Conservation (phyloP, 2,888 invertebrate genomes). For the Phrixothrix hirtus region DNA sequence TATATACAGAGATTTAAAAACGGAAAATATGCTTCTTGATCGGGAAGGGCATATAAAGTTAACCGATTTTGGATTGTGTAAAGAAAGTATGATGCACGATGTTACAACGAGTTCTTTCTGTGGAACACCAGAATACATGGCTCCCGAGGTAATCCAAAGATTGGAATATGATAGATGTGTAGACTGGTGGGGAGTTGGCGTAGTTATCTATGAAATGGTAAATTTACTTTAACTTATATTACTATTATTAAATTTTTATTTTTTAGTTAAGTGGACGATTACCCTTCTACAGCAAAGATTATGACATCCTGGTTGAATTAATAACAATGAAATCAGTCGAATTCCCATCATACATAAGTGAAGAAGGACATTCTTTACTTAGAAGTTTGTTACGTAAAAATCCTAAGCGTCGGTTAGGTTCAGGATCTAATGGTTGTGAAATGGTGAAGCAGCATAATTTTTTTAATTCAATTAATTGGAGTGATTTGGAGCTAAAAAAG, state of each 20-base stretch:
- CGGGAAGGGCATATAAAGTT: constrained; percentile 4
- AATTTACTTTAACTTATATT: background rate
- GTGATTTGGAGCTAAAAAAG: background rate
- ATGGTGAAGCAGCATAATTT: background rate
- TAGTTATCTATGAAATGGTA: constrained; percentile 6
- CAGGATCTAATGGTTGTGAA: background rate
- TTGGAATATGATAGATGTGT: constrained; percentile 3
- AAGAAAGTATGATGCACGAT: background rate
- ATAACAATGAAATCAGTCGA: background rate
- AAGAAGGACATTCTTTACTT: background rate
- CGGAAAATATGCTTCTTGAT: constrained; percentile 3
- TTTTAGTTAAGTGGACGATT: constrained; percentile 1
- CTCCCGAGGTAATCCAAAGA: background rate
- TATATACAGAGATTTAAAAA: constrained; percentile 6
- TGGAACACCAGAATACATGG: too few species aligned
- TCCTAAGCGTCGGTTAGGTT: background rate
- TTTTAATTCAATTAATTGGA: background rate
- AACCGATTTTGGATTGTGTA: constrained; percentile 3
- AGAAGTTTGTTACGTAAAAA: background rate
- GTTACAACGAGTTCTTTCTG: constrained; percentile 1
- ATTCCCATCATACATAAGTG: background rate
- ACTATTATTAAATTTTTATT: background rate
- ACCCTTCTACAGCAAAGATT: constrained; percentile 1
- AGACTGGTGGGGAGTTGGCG: too few species aligned
- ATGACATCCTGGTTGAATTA: constrained; percentile 1